Conservation (phyloP, 2,888 invertebrate genomes). For the Physocephala rufipes region DNA sequence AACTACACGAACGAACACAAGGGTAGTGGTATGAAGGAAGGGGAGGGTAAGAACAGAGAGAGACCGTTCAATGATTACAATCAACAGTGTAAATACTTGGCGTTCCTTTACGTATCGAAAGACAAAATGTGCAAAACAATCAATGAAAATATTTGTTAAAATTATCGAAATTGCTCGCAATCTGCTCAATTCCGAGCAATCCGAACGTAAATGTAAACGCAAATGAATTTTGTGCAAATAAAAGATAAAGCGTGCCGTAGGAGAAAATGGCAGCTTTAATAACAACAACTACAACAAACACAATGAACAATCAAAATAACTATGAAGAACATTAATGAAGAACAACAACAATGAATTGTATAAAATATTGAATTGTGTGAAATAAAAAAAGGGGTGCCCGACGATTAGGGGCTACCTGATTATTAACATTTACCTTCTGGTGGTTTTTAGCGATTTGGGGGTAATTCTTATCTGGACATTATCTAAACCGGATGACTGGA, state of each 20-base stretch:
- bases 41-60: too few species aligned
- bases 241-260: background rate
- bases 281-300: background rate
- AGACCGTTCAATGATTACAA: background rate
- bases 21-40: too few species aligned
- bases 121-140: constrained; percentile 28
- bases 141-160: constrained; percentile 43
- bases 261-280: background rate
- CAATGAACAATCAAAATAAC: background rate
- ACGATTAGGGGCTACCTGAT: too few species aligned
- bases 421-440: too few species aligned
- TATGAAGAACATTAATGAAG: too few species aligned
- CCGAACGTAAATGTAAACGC: background rate
- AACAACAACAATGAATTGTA: too few species aligned
- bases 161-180: constrained; percentile 35
- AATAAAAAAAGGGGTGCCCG: background rate
- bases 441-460: too few species aligned
- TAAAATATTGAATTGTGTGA: too few species aligned
- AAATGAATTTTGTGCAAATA: constrained; percentile 9
- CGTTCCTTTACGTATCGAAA: constrained; percentile 11
- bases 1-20: background rate
- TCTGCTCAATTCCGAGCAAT: constrained; percentile 18
- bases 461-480: constrained; percentile 16
- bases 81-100: constrained; percentile 34
- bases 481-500: constrained; percentile 36